These are phyloP conservation scores for Sarcophaga carnaria DNA, from an alignment of 2,888 invertebrate species.

Conservation along the genomic window DNA sequence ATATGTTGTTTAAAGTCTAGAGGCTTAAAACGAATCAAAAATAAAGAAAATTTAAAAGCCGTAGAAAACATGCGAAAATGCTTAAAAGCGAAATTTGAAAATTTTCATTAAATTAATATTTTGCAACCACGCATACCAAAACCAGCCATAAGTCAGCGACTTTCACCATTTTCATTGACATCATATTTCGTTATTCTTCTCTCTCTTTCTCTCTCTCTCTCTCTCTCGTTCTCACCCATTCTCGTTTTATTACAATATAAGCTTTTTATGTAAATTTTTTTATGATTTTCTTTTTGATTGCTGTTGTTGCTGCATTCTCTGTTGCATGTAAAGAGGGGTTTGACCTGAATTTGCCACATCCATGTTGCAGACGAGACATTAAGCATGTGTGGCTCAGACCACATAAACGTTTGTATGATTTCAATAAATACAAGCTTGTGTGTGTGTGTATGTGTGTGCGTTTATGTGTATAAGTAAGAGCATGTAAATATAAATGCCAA, in stretches of 20 bases:
- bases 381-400: conserved; percentile 64
- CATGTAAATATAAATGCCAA: not conserved
- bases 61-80: not conserved
- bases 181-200: conserved; percentile 43
- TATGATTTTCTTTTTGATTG: not conserved
- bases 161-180: conserved; percentile 68
- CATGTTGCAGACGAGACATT: conserved; percentile 66
- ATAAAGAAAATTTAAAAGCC: too few relatives aligned
- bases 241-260: not conserved
- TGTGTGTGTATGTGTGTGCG: conserved; percentile 10
- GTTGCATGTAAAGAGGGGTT: conserved; percentile 57
- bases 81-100: not conserved
- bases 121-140: conserved; percentile 44
- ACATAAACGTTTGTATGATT: conserved; percentile 49
- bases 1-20: not conserved
- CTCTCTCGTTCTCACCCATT: too few relatives aligned
- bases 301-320: conserved; percentile 5
- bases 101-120: conserved; percentile 55
- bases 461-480: not conserved
- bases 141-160: conserved; percentile 59
- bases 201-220: not conserved
- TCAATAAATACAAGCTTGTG: not conserved
- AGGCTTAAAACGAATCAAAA: too few relatives aligned
- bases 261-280: conserved; percentile 30
- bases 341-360: conserved; percentile 63